Base-by-base conservation (phyloP, 1,140 invertebrate genomes). In the Drosophila setifemur region DNA sequence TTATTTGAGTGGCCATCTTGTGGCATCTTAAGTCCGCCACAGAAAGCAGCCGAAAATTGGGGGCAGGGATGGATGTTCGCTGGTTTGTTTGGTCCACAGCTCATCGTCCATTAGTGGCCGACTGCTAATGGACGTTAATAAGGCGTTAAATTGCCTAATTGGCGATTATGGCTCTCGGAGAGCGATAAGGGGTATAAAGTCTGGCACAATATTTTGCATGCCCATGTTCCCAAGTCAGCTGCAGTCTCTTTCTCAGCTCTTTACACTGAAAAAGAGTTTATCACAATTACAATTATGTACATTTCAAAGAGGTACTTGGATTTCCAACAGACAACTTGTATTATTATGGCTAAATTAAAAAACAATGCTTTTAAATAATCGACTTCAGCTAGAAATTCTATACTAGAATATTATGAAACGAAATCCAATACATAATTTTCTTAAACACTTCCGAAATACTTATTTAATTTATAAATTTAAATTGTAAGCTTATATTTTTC, bases 81-180 rank as follows among this genome's bases (percentile, higher is more conserved):
- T 21, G 23, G 25, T n/a, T 21, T 53, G 42, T 44, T 44, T 16
- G 25, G 40, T 4, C 18, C 16, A 18, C 39, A 14, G 16, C 42
- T 37, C 54, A 4, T 21, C 42, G 42, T 63, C 60, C 60, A 64
- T 64, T 64, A 26, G 42, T 64, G 31, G 42, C 31, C 29, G 43
- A 16, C 11, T 39, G 48, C 60, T 73, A 85, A 71, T 85, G 64
- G 54, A 48, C 54, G 79, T 79, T 83, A 85, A 83, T 83, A 79
- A 72, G 64, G 70, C 79, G 81, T 83, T 85, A 79, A 85, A 83
- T 79, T 61, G 60, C 69, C 73, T 83, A 83, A 83, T 83, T 85
- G 66, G 40, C 79, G 79, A 66, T 85, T 74, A 85, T 83, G 69
- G 66, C 54, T 40, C 40, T 52, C 25, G 11, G 8, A 21, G 39